phyloP scores from a whole-genome alignment of 2,888 invertebrate genomes.

The Globia sparganii region DNA sequence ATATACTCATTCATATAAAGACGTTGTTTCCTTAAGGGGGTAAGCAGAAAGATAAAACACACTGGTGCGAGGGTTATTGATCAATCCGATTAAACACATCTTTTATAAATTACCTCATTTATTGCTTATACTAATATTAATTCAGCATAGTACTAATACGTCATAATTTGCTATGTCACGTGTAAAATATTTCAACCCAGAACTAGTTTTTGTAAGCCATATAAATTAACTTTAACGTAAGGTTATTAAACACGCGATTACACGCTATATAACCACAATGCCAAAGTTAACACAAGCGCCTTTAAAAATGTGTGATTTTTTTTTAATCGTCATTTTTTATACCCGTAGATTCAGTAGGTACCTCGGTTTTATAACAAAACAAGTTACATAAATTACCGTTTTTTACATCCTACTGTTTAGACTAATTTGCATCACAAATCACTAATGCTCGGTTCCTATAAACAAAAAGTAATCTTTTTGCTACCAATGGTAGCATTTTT shows the following conservation, averaged over 20 bases:
- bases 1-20: not conserved
- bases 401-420: not conserved
- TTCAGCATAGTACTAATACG: not conserved
- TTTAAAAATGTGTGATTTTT: not conserved
- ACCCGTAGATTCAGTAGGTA: not conserved
- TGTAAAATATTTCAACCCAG: conserved; percentile 29
- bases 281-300: not conserved
- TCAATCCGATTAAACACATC: not conserved
- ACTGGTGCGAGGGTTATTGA: not conserved
- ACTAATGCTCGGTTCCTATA: too few species aligned
- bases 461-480: too few species aligned
- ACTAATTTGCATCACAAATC: not conserved
- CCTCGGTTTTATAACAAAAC: not conserved
- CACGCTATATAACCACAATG: not conserved
- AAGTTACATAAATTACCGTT: not conserved
- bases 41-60: not conserved
- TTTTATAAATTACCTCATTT: not conserved
- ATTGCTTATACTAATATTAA: not conserved
- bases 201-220: conserved; percentile 8
- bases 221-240: conserved; percentile 10
- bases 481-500: too few species aligned
- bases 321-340: not conserved
- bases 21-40: too few species aligned
- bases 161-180: not conserved
- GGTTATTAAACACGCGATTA: conserved; percentile 30